phyloP scores from a whole-genome alignment of 2,113 vertebrate species.

The Oreochromis aureus region DNA sequence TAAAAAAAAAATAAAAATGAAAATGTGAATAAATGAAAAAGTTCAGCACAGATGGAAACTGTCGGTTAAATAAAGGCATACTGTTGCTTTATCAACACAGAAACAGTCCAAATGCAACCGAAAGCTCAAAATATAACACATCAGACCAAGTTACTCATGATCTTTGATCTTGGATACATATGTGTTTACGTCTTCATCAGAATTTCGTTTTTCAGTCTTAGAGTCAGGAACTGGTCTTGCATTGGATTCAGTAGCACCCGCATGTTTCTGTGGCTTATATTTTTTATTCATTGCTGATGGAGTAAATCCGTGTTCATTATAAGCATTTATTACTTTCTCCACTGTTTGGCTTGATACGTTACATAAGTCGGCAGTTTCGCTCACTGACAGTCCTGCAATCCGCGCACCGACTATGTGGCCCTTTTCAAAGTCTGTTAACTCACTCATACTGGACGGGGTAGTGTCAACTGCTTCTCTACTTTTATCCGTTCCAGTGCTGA shows the following conservation, averaged over 20 bases:
- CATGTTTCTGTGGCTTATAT: background rate
- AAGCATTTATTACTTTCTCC: slow-evolving; percentile 18
- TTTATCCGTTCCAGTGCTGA: background rate
- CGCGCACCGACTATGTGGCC: slow-evolving; percentile 23
- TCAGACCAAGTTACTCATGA: background rate
- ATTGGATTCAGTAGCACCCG: background rate
- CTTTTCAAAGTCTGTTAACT: slow-evolving; percentile 10
- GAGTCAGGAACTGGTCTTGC: background rate
- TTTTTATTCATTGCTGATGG: background rate
- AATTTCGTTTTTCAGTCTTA: background rate
- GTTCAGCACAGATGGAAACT: background rate
- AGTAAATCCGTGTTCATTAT: background rate
- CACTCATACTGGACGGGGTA: background rate
- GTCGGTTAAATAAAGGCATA: background rate
- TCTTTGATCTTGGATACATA: background rate
- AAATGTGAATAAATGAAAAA: background rate
- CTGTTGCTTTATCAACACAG: background rate
- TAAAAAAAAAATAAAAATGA: background rate
- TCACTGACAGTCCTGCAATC: background rate
- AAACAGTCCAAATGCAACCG: background rate
- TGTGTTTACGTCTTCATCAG: background rate
- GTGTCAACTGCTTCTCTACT: background rate
- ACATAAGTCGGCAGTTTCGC: background rate
- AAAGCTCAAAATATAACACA: background rate
- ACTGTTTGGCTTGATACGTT: slow-evolving; percentile 6